Evolutionary conservation across 2,113 vertebrate genomes (phyloP), one percentile per base, ranked within the genome.

Genomic region (Megaceryle maxima): DNA sequence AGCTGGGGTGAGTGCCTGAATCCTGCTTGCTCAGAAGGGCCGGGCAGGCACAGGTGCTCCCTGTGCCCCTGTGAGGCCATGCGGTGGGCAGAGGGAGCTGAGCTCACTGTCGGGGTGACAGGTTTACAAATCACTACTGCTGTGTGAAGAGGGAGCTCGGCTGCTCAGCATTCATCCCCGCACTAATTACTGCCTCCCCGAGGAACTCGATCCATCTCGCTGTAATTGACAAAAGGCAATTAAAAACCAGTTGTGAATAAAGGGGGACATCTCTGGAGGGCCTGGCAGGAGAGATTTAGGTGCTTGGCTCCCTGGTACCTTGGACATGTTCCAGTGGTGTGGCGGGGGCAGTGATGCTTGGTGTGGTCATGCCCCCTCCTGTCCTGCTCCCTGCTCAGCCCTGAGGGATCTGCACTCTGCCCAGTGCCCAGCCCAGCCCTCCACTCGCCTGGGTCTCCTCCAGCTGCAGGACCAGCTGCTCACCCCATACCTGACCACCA

Each of bases 191-290:
- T 85, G 94, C 94, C 95, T 95, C 93, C 94, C 94, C 5, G 19
- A 91, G 96, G 93, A 96, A 69, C 94, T 43, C 46, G 60, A 95
- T 96, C 93, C 94, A 94, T 96, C 96, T 97, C 46, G 3, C 87
- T 77, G 55, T 95, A 95, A 97, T 90, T 96, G 95, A 97, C 95
- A 95, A 96, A 96, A 96, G 89, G 96, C 96, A 95, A 96, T 97
- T 96, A 96, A 94, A 97, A 92, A 92, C 93, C 93, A 72, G 83
- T 94, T 96, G 93, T 85, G 96, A 92, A 90, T 89, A 94, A 94
- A 94, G 82, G 90, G 91, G 95, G 90, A 95, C 92, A 95, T 91
- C 93, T 90, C 93, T 31, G 79, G 82, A 90, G 92, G 59, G 75
- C 64, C 66, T 77, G 78, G 59, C 75, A 63, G 84, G 63, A 60